Base-by-base conservation (phyloP, 2,113 vertebrate genomes). In the Mesoclemmys tuberculata region DNA sequence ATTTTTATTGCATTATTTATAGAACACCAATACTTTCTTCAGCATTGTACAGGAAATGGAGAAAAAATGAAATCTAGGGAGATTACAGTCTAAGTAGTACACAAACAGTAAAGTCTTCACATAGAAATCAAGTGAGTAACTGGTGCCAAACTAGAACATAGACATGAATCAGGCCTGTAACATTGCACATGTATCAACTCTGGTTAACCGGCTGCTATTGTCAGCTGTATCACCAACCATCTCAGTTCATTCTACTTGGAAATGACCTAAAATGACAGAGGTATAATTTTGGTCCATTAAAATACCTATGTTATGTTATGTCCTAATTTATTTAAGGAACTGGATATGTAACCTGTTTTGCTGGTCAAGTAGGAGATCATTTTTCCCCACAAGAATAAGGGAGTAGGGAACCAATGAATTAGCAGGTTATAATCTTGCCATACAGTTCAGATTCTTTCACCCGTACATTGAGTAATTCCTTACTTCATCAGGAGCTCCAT, bases 151-250 rank as follows among this genome's bases (percentile, higher is more conserved):
- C 24, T 10, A 75, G 38, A 75, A 75, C 5, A 11, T 44, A 75
- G 24, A 24, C 10, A 21, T 12, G 22, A 75, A 38, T 24, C 22
- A 26, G 38, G 31, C 5, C 90, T 14, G 19, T 26, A 61, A 1
- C 3, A 71, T 1, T 38, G 5, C 49, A 2, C 2, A 58, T 8
- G 1, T 68, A 71, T 44, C 4, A 58, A 44, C 6, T 3, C 5
- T 85, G 22, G 1, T 75, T 44, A 24, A 75, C 10, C 21, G 68
- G 35, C 5, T 38, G 9, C 6, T 41, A 24, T 75, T 10, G 22
- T 3, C 38, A 74, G 38, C 22, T 74, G 38, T 74, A 21, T n/a
- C 38, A 74, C 38, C n/a, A 38, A 41, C n/a, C 9, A 74, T 41
- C 68, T 74, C 58, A 61, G 58, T 13, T 61, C 68, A 22, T 74